Evolutionary conservation across 1,140 invertebrate genomes (phyloP), one percentile per base, ranked within the genome.

Genomic region (Portunus trituberculatus): DNA sequence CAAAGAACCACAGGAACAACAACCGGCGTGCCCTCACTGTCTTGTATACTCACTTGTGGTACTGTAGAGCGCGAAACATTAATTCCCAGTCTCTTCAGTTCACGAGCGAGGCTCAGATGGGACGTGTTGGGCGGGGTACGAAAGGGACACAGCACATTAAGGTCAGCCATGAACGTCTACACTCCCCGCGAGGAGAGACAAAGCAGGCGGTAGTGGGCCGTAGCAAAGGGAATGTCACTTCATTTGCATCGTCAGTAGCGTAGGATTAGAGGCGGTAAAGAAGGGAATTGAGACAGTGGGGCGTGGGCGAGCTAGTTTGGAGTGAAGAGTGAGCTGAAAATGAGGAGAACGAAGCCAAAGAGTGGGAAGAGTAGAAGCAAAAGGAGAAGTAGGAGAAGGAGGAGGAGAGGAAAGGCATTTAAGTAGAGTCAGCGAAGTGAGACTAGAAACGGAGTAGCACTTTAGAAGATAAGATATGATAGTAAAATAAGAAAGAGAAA

Each of bases 221-320:
- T 25, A 8, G 20, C 67, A 76, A 25, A n/a, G 67, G 20, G 67
- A 76, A 76, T 76, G 67, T 76, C 67, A 76, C 67, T 76, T 76
- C 67, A 76, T 76, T 76, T 76, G 67, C 67, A 76, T 76, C 67
- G 67, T 76, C 20, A 76, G n/a, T 76, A 76, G 20, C 67, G 67
- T n/a, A 12, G 67, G 25, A 76, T 76, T 76, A 76, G 67, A 25
- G 67, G 67, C 67, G 12, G 67, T 76, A 76, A 76, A 76, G 67
- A 76, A n/a, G 67, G 67, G 67, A 76, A 76, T 76, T n/a, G 67
- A 76, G 67, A 76, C n/a, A 76, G 10, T 76, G 6, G 25, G 67
- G 67, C 20, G 67, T 76, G 67, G 67, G n/a, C 20, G 67, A 76
- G 67, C 20, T 20, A 25, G 67, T n/a, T 76, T 76, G 20, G 6